Base-by-base conservation (phyloP, 2,888 invertebrate species). In the Oligia fasciuncula region DNA sequence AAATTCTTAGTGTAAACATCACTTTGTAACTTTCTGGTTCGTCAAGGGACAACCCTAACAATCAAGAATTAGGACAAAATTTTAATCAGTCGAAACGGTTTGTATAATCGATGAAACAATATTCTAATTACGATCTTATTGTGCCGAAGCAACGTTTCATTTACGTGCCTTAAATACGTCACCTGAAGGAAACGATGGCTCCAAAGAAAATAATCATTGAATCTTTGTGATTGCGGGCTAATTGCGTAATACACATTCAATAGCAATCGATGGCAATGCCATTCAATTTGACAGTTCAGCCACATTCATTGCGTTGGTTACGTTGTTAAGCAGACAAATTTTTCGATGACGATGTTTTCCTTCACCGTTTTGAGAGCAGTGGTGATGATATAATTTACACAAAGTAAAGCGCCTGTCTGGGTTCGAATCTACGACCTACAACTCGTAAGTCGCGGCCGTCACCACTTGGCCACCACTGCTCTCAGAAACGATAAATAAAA, bases 81-180 rank as follows among this genome's bases (percentile, higher is more conserved):
- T 71, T 76, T 79, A 74, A 79, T 83, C 76, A 79, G 49, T 29
- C 23, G 49, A 63, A 74, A 76, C 49, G 70, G 63, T 77, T 60
- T 76, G 49, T 19, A 76, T 71, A 79, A 76, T 83, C 71, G 67
- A 79, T 83, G 70, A 63, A 65, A 76, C 54, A 83, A 84, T 76
- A 73, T 78, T 73, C 57, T 76, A 40, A 74, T 79, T 68, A 76
- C 6, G n/a, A 40, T 19, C 62, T 63, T 23, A 65, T 79, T 83
- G 73, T 67, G 19, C 73, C 17, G 23, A 29, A 76, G 51, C 49
- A 51, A 80, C 62, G 57, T 71, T 82, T 67, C 66, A 81, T 82
- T 66, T 71, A 9, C 29, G 51, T 54, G 46, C 35, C n/a, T 40
- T 67, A 29, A 69, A 49, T 29, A 68, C 51, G 4, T 67, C 40